Evolutionary conservation across 2,797 vertebrate genomes (phyloP).

Genomic region (Pampus argenteus): DNA sequence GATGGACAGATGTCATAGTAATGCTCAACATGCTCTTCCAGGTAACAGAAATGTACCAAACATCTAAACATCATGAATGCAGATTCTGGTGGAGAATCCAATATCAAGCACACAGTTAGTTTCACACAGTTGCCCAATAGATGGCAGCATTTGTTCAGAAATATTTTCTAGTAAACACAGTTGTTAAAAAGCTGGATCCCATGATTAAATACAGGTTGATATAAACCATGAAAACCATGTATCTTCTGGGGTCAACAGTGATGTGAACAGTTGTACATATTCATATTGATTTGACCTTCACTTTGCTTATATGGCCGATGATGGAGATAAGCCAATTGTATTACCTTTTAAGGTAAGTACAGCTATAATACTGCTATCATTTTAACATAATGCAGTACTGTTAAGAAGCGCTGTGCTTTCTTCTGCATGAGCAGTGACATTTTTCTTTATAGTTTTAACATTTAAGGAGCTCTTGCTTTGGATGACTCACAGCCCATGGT

Average conservation of each 20-base stretch:
- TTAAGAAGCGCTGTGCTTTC: constrained; percentile 6
- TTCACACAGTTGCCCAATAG: constrained; percentile 58
- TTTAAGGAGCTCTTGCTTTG: constrained; percentile 52
- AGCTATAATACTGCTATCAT: neutral
- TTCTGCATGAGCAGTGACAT: constrained; percentile 33
- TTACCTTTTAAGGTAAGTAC: too few species aligned
- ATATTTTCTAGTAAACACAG: neutral
- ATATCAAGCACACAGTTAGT: neutral
- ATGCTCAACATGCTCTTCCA: neutral
- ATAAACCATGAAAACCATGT: neutral
- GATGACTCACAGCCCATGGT: constrained; percentile 54
- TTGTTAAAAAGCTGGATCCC: neutral
- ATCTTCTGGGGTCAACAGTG: neutral
- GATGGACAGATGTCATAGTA: neutral
- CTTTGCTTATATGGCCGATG: too few species aligned
- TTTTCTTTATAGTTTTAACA: constrained; percentile 61
- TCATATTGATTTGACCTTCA: constrained; percentile 12
- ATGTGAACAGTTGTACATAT: neutral
- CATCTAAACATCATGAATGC: neutral
- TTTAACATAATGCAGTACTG: neutral
- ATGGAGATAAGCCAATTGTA: too few species aligned
- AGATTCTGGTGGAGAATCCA: neutral
- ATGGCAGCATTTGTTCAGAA: constrained; percentile 70
- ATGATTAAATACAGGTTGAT: neutral
- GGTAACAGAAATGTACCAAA: neutral